Base-by-base conservation (phyloP, 1,140 invertebrate species). In the Adoxophyes honmai region DNA sequence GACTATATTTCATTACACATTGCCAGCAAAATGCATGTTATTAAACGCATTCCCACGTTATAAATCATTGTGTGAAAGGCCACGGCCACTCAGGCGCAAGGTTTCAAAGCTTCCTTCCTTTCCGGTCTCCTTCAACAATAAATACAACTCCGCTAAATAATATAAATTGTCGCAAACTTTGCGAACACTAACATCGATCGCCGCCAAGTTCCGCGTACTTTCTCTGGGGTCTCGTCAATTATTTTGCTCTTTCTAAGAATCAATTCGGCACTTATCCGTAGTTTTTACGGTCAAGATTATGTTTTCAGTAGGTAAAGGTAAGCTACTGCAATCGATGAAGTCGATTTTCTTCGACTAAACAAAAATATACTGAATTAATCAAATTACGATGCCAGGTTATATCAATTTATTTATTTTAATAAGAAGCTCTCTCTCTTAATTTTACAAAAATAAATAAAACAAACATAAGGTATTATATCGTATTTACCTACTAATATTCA, bases 61-160 rank as follows among this genome's bases (percentile, higher is more conserved):
- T 48, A 48, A 48, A 21, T 48, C 42, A 48, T 28, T 28, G 21
- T n/a, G 42, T 28, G 9, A 33, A 48, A 48, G 42, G 42, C 42
- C 42, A 48, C 18, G 42, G 42, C 18, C 42, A 48, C 42, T 48
- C 42, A 18, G 18, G 42, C 42, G 42, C 42, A 48, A 48, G 42
- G 42, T 33, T 48, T n/a, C 42, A 7, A 48, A 48, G 42, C 42
- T 48, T 48, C 42, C 42, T 48, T 48, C 42, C 42, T 48, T 18
- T 48, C 21, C 42, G 42, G 16, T 28, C 21, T 28, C 21, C 21
- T 28, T 28, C 21, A 3, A 39, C 6, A 39, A 18, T 48, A 18
- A 21, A 21, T 48, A 28, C 2, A 28, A 48, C 42, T 48, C 11
- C 18, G 16, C 18, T 48, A 18, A 48, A 48, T 48, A 48, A 48